Evolutionary conservation across 2,797 vertebrate species (phyloP), one percentile per base, ranked within the genome.

Genomic region (Paedocypris micromegethes): DNA sequence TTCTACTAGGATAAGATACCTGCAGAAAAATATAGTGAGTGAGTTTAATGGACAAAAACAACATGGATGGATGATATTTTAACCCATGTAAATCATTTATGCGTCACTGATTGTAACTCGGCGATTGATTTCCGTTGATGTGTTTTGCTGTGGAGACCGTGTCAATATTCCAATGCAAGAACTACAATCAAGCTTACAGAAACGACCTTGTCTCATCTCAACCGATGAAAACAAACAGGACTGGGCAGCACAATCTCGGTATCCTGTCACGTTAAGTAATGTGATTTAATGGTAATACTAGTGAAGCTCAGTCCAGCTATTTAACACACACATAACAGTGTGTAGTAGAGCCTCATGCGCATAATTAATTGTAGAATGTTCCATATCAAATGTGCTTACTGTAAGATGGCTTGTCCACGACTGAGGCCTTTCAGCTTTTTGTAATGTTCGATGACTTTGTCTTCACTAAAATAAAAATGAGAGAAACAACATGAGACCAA

Each of bases 1-100:
- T 90, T 98, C 93, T 68, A 95, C 93, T 78, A 97, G 87, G 81
- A 92, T 91, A 85, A 98, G 92, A 86, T 96, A 99, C 91, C 97
- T 99, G 83, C 52, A 81, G 76, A 87, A 64, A 72, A 65, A 64
- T 58, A 56, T 60, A 52, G 78, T 54, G 81, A 77, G 72, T 58
- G 75, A 58, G 74, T 23, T 52, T 54, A 1, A 41, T 23, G 23
- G 5, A 54, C 44, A 70, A 70, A 54, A 69, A 43, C 40, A 43
- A 42, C 51, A 49, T 55, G 59, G 45, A 43, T 6, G 9, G 40
- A 54, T 8, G 40, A 63, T 47, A 57, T 57, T 50, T 56, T 44
- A 57, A 64, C 9, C 41, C 5, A 6, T 45, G 53, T 63, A 39
- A 64, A 43, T 57, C 47, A 51, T 70, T 37, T 57, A 37, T 48